Base-by-base conservation (phyloP, 2,888 invertebrate species). In the Sepioteuthis lessoniana region DNA sequence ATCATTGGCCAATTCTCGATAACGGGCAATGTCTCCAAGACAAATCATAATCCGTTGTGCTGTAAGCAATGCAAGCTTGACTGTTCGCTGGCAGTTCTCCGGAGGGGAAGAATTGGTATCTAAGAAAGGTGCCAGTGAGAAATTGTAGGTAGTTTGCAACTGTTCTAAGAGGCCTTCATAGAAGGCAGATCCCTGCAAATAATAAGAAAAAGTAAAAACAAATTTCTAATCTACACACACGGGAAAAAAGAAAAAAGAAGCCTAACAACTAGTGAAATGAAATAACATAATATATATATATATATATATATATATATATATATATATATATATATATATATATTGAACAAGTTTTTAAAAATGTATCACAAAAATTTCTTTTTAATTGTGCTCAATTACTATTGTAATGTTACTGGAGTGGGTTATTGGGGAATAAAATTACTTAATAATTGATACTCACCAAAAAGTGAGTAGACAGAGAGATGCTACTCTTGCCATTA, bases 1-100 rank as follows among this genome's bases (percentile, higher is more conserved):
- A 96, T 98, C 98, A 95, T 98, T 98, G 91, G 98, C 98, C 97
- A 98, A 98, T 97, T 99, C 98, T 97, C 98, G 98, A 97, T 99
- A 99, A 94, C 99, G 98, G 31, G 98, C 98, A 96, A 99, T 98
- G 97, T 99, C 99, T 1, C 99, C 99, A 96, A 99, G 98, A 96
- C 98, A 99, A 93, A 99, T 98, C 96, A 98, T 98, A 95, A 99
- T 97, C 96, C 99, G 98, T 97, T 99, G 99, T 7, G 98, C 98
- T 94, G 98, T 98, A 95, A 99, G 98, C 97, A 99, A 98, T 5
- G 98, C 98, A 95, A 99, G 98, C 98, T 97, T 98, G 98, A 37
- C 98, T 98, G 76, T 98, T 97, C 95, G 98, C 91, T 95, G 95
- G 97, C 96, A 97, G 97, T 96, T 98, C 94, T 98, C 96, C 90